Conservation (phyloP, 2,797 vertebrate genomes). For the Tachyglossus aculeatus region DNA sequence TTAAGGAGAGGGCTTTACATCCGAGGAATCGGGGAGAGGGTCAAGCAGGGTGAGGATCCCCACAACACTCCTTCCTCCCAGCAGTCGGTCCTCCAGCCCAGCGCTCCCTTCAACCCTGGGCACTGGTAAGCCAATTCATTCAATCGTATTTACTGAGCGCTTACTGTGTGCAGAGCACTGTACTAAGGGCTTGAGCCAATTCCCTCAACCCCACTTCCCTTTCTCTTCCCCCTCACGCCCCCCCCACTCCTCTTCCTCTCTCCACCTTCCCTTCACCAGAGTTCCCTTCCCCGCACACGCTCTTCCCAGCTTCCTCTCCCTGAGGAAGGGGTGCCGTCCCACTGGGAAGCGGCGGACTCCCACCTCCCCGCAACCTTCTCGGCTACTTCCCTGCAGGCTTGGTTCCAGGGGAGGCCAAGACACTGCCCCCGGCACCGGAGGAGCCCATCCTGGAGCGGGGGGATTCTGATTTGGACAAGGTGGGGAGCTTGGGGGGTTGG, state of each 20-base stretch:
- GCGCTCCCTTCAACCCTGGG: too few species aligned
- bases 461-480: constrained; percentile 38
- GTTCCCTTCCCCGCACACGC: not conserved
- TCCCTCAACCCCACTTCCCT: constrained; percentile 13
- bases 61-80: too few species aligned
- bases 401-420: constrained; percentile 22
- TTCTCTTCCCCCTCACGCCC: not conserved
- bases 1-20: not conserved
- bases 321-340: constrained; percentile 17
- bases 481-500: constrained; percentile 17
- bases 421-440: constrained; percentile 1
- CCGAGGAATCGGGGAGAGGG: not conserved
- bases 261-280: not conserved
- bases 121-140: too few species aligned
- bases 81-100: too few species aligned
- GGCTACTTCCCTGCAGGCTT: not conserved
- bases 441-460: not conserved
- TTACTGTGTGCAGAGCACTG: too few species aligned
- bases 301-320: not conserved
- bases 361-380: constrained; percentile 43
- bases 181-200: too few species aligned
- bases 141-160: too few species aligned
- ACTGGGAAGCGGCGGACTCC: constrained; percentile 27
- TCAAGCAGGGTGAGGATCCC: too few species aligned
- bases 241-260: not conserved